phyloP scores from a whole-genome alignment of 2,888 invertebrate genomes.

The Kuschelorhynchus macadamiae region DNA sequence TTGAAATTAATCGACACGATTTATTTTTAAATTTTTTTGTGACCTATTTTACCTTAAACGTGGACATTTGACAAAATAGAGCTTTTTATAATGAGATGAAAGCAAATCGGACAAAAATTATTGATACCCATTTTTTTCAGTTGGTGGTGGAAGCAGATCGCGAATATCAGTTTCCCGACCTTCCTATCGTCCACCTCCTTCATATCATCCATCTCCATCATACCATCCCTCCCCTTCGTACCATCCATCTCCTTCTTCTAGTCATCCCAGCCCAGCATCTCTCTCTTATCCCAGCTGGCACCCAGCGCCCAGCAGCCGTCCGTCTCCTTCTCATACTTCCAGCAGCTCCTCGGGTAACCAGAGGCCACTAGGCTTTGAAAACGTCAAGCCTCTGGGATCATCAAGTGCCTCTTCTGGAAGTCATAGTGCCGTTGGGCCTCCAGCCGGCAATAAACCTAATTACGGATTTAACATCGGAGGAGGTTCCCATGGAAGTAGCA shows the following conservation, averaged over 20 bases:
- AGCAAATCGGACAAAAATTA: too few relatives aligned
- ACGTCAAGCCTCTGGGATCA: neutral
- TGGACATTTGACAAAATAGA: too few relatives aligned
- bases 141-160: too few relatives aligned
- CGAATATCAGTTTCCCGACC: too few relatives aligned
- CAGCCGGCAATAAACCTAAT: constrained; percentile 22
- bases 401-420: constrained; percentile 8
- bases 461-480: constrained; percentile 31
- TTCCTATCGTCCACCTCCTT: neutral
- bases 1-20: too few relatives aligned
- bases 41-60: too few relatives aligned
- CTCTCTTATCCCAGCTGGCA: constrained; percentile 10
- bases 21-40: too few relatives aligned
- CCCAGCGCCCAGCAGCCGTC: constrained; percentile 12
- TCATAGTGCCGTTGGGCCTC: constrained; percentile 22
- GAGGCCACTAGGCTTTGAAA: constrained; percentile 30
- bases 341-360: constrained; percentile 21
- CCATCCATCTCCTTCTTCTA: constrained; percentile 26
- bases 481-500: neutral
- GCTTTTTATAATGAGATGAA: too few relatives aligned
- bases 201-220: constrained; percentile 21
- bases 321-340: constrained; percentile 36
- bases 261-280: constrained; percentile 67
- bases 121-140: neutral
- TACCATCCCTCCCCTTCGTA: constrained; percentile 40